Evolutionary conservation across 2,113 vertebrate genomes (phyloP), one percentile per base, ranked within the genome.

Genomic region (Saccopteryx leptura): DNA sequence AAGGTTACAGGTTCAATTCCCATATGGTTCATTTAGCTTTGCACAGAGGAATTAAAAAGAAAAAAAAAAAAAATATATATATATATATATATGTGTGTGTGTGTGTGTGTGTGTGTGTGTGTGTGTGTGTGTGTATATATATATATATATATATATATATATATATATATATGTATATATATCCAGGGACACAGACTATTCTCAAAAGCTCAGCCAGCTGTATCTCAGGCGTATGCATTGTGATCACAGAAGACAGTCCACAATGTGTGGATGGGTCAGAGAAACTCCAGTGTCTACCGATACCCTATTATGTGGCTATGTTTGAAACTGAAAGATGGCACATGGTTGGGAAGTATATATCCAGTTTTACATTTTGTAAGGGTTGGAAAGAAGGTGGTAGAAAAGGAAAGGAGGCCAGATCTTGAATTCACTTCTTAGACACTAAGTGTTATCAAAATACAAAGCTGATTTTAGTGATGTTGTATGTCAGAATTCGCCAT

Each of bases 1-100:
- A 97, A 97, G 95, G 96, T 97, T 96, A 90, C 31, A 90, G 76
- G 92, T 92, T 95, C 90, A 92, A 65, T 96, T 93, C 71, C 65
- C 81, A 82, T 85, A 65, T 4, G 13, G 93, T 88, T 96, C 90
- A 93, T 78, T 95, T 93, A 85, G 52, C 58, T 91, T 87, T 65
- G 72, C 56, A 96, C 14, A 86, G 80, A 71, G 75, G 17, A 60
- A 78, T n/a, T 11, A 15, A 11, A 7, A 11, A 5, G 31, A 26
- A 54, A 28, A 56, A 56, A 28, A 60, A 92, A n/a, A n/a, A n/a
- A n/a, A n/a, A n/a, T 39, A 39, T 3, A 39, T 39, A 2, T 39
- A 39, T 39, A 2, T 39, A 39, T 39, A 2, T 39, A 39, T 39
- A 2, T 39, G n/a, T n/a, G n/a, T n/a, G n/a, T n/a, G n/a, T n/a